phyloP scores from a whole-genome alignment of 2,113 vertebrate species.

The Dryoscopus gambensis region DNA sequence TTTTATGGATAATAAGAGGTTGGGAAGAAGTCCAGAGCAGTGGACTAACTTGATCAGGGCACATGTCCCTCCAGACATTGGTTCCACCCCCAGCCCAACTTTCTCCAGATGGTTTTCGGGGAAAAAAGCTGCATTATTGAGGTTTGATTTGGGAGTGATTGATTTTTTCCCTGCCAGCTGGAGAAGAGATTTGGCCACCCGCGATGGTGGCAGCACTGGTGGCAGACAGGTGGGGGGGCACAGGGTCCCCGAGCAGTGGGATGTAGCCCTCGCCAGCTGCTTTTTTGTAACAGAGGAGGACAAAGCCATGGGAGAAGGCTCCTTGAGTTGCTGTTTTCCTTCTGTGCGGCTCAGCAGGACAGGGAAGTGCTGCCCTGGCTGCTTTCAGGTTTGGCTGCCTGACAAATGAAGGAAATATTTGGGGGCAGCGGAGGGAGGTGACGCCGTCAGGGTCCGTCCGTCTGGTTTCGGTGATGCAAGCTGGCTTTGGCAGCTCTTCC shows the following conservation, averaged over 20 bases:
- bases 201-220: accelerated
- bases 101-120: background rate
- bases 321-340: background rate
- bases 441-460: background rate
- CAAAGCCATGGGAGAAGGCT: background rate
- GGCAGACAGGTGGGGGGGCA: background rate
- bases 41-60: background rate
- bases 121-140: background rate
- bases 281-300: background rate
- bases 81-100: background rate
- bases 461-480: conserved; percentile 2
- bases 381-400: background rate
- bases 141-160: background rate
- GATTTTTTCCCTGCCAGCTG: background rate
- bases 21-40: background rate
- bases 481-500: background rate
- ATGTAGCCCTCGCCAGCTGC: accelerated
- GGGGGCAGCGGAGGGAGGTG: background rate
- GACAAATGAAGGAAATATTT: conserved; percentile 7
- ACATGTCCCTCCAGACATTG: background rate
- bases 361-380: background rate
- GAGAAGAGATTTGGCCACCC: background rate
- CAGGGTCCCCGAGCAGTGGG: background rate
- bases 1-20: background rate
- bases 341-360: background rate